phyloP scores from a whole-genome alignment of 2,797 vertebrate genomes.

The Merluccius polli region DNA sequence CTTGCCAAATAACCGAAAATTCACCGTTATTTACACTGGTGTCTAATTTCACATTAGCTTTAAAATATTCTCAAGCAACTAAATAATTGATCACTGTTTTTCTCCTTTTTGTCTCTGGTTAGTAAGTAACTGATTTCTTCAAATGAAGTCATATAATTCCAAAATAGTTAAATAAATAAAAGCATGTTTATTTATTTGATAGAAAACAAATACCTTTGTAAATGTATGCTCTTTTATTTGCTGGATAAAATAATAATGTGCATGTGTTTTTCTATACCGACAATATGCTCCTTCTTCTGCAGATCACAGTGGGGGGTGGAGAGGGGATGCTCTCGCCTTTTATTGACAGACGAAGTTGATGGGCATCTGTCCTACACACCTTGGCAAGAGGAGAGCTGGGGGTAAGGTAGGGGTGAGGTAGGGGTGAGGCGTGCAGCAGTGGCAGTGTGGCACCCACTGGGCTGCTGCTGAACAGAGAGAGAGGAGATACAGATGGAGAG shows the following conservation, averaged over 20 bases:
- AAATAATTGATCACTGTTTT: background rate
- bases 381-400: slow-evolving; percentile 38
- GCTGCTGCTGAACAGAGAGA: slow-evolving; percentile 25
- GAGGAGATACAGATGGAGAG: no score
- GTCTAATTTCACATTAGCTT: no score
- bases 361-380: slow-evolving; percentile 60
- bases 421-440: slow-evolving; percentile 49
- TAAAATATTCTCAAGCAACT: no score
- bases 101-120: background rate
- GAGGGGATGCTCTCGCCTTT: slow-evolving; percentile 49
- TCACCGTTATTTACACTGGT: no score
- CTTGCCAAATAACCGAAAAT: no score
- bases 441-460: slow-evolving; percentile 54
- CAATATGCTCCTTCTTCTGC: slow-evolving; percentile 2
- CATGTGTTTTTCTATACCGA: background rate
- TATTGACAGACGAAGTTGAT: slow-evolving; percentile 69
- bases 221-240: no score
- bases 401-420: background rate
- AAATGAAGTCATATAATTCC: background rate
- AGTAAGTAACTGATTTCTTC: background rate
- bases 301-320: slow-evolving; percentile 59
- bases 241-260: background rate
- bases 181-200: background rate
- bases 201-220: no score
- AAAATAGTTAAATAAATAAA: background rate